phyloP scores from a whole-genome alignment of 2,888 invertebrate genomes.

The Brenthis ino region DNA sequence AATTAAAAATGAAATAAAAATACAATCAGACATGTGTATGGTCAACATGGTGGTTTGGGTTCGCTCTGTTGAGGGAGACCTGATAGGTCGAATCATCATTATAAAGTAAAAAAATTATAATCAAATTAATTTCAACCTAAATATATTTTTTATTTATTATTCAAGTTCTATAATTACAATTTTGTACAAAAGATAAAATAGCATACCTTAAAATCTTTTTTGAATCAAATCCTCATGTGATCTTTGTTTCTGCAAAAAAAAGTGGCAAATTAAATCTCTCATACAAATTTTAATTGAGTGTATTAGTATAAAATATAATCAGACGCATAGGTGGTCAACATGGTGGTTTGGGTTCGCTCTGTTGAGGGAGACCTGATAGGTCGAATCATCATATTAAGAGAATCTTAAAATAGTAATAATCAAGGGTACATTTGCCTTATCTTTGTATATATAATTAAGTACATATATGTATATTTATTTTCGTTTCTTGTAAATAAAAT shows the following conservation, averaged over 20 bases:
- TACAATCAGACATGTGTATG: conserved; percentile 40
- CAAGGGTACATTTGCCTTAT: too few relatives aligned
- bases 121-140: too few relatives aligned
- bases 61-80: conserved; percentile 79
- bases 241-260: neutral
- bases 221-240: neutral
- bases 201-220: neutral
- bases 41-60: conserved; percentile 66
- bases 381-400: conserved; percentile 61
- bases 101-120: conserved; percentile 10
- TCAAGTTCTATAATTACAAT: too few relatives aligned
- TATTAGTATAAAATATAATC: conserved; percentile 23
- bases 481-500: too few relatives aligned
- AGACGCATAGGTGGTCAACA: conserved; percentile 52
- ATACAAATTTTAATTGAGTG: too few relatives aligned
- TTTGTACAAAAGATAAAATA: too few relatives aligned
- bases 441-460: too few relatives aligned
- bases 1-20: conserved; percentile 7
- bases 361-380: conserved; percentile 78
- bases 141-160: neutral
- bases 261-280: neutral
- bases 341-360: conserved; percentile 72
- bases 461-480: too few relatives aligned
- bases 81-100: conserved; percentile 72
- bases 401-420: neutral